phyloP scores from a whole-genome alignment of 1,140 invertebrate genomes.

The Lineus longissimus region DNA sequence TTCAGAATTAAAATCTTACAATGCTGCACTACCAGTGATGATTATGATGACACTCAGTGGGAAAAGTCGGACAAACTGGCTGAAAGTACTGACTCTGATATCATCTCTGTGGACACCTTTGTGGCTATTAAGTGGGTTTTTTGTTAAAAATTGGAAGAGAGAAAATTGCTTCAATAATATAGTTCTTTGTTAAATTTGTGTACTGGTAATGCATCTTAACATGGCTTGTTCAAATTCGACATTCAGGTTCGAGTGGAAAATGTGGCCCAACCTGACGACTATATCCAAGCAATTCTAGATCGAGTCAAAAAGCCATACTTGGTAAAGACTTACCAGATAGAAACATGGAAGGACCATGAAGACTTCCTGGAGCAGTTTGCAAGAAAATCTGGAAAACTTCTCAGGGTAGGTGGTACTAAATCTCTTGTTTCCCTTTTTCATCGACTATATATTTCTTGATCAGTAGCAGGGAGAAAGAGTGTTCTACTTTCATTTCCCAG shows the following conservation, averaged over 20 bases:
- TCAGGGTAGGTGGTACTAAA: slow-evolving; percentile 69
- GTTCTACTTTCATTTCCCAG: no score
- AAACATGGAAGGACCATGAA: slow-evolving; percentile 70
- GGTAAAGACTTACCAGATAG: slow-evolving; percentile 84
- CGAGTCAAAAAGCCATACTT: slow-evolving; percentile 88
- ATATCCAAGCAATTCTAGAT: slow-evolving; percentile 80
- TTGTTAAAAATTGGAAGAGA: no score
- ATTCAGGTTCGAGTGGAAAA: slow-evolving; percentile 83
- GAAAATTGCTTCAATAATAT: no score
- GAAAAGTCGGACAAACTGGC: no score
- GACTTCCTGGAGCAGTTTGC: slow-evolving; percentile 94
- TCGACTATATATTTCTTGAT: background rate
- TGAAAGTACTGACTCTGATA: no score
- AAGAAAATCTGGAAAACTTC: slow-evolving; percentile 76
- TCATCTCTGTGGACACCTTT: no score
- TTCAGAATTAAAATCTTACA: no score
- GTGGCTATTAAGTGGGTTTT: no score
- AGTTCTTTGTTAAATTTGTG: no score
- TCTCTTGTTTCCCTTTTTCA: slow-evolving; percentile 1
- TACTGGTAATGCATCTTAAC: no score
- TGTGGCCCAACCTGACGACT: slow-evolving; percentile 90
- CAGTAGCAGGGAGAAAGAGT: no score
- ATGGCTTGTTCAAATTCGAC: background rate
- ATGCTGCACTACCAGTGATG: no score
- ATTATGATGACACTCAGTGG: background rate